Conservation (phyloP, 1,140 invertebrate genomes). For the Drosophila baimaii region DNA sequence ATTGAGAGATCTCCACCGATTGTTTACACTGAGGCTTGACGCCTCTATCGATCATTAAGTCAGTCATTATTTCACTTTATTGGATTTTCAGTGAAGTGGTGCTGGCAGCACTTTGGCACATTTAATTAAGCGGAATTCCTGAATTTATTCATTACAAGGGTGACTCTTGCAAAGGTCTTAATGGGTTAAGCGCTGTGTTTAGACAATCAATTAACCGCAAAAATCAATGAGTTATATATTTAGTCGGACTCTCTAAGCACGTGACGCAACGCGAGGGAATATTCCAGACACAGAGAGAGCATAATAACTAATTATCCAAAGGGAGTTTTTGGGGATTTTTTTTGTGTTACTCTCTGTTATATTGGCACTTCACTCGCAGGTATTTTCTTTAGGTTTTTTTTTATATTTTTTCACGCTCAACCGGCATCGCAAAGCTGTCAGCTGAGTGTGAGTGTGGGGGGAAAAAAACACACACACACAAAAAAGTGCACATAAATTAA, state of each 20-base stretch:
- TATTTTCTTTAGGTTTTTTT: constrained; percentile 29
- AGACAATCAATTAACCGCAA: constrained; percentile 37
- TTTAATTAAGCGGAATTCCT: constrained; percentile 11
- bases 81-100: constrained; percentile 3
- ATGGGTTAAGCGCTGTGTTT: constrained; percentile 29
- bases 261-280: constrained; percentile 5
- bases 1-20: constrained; percentile 38
- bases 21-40: constrained; percentile 27
- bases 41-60: constrained; percentile 18
- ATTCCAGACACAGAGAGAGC: constrained; percentile 1
- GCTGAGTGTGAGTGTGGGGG: constrained; percentile 16
- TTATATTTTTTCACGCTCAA: constrained; percentile 37
- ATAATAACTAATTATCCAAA: constrained; percentile 31
- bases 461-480: constrained; percentile 18
- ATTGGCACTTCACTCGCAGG: constrained; percentile 50
- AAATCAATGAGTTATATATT: constrained; percentile 21
- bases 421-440: constrained; percentile 42
- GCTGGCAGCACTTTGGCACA: constrained; percentile 5
- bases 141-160: background rate
- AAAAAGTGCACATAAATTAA: constrained; percentile 63
- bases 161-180: constrained; percentile 13
- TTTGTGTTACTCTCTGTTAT: constrained; percentile 16
- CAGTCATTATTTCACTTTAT: constrained; percentile 25
- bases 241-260: constrained; percentile 8
- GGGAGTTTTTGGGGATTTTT: constrained; percentile 39